Evolutionary conservation across 92 coral and sea anemone species (phyloP).

Genomic region (Umimayanthus kanabou): DNA sequence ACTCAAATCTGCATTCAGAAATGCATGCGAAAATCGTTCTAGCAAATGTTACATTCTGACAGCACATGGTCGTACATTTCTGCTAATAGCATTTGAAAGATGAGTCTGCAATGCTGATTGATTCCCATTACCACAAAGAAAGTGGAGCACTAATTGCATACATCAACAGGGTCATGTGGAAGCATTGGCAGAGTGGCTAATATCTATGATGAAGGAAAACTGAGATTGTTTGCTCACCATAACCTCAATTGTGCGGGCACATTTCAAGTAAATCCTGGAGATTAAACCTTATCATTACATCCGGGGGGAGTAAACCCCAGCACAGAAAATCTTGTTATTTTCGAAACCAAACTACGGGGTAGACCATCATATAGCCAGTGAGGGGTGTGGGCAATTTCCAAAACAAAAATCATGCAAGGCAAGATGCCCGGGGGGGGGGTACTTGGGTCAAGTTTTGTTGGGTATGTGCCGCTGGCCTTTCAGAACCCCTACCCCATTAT

Average conservation of each 20-base stretch:
- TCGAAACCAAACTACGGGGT: conserved; percentile 9
- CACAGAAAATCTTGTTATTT: not conserved
- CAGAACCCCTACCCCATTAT: too few relatives aligned
- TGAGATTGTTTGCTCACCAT: conserved; percentile 1
- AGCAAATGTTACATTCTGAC: not conserved
- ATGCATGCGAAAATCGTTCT: not conserved
- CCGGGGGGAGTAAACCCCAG: conserved; percentile 2
- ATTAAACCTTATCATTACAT: too few relatives aligned
- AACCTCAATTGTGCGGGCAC: not conserved
- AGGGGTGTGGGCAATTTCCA: conserved; percentile 9
- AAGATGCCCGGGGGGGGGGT: not conserved
- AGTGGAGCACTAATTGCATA: conserved; percentile 42
- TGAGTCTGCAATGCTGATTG: conserved; percentile 24
- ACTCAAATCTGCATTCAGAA: conserved; percentile 12
- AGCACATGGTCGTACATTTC: conserved; percentile 22
- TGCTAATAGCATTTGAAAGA: conserved; percentile 23
- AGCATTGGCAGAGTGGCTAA: conserved; percentile 33
- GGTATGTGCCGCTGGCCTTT: too few relatives aligned
- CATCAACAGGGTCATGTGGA: conserved; percentile 7
- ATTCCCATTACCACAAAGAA: conserved; percentile 29
- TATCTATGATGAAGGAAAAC: conserved; percentile 38
- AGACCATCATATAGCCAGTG: conserved; percentile 3
- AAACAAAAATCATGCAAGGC: conserved; percentile 1
- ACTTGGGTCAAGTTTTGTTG: too few relatives aligned
- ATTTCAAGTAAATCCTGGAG: not conserved